Percentiles rank a stretch among this genome's conserved stretches.
phyloP scores from a whole-genome alignment of 2,888 invertebrate species.

The Chorisops tibialis region DNA sequence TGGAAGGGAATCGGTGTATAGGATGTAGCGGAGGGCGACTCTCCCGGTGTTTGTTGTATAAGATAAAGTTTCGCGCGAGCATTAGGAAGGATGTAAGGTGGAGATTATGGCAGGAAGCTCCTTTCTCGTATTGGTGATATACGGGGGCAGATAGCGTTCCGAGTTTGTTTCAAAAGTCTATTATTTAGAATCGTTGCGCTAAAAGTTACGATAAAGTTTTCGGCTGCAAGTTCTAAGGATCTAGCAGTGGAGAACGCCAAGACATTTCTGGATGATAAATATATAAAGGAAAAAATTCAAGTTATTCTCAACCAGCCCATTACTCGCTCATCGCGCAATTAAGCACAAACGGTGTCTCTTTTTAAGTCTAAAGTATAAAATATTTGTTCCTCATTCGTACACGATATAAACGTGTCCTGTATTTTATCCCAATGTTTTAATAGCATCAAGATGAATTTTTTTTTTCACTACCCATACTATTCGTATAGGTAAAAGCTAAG shows the following conservation, averaged over 20 bases:
- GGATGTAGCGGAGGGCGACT: neutral
- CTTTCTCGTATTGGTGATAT: no score
- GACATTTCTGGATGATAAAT: constrained; percentile 13
- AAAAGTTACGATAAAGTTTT: constrained; percentile 22
- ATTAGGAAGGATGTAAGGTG: no score
- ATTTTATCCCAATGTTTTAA: neutral
- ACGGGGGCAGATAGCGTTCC: no score
- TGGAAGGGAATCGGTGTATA: neutral
- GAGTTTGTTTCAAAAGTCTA: no score
- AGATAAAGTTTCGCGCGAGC: no score
- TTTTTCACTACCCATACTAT: neutral
- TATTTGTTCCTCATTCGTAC: constrained; percentile 28
- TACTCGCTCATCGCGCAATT: constrained; percentile 50
- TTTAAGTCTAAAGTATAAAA: constrained; percentile 30
- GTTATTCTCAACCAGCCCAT: constrained; percentile 34
- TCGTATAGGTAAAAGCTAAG: constrained; percentile 13
- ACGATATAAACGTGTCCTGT: neutral
- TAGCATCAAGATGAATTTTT: neutral
- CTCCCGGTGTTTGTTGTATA: no score
- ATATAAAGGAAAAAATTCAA: neutral
- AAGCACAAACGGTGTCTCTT: constrained; percentile 47
- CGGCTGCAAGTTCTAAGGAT: neutral
- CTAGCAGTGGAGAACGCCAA: neutral
- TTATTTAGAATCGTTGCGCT: neutral
- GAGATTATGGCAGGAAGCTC: no score